Conservation (phyloP, 37 sponge, comb jelly and placozoan species). For the Halisarca cf. caerulea region DNA sequence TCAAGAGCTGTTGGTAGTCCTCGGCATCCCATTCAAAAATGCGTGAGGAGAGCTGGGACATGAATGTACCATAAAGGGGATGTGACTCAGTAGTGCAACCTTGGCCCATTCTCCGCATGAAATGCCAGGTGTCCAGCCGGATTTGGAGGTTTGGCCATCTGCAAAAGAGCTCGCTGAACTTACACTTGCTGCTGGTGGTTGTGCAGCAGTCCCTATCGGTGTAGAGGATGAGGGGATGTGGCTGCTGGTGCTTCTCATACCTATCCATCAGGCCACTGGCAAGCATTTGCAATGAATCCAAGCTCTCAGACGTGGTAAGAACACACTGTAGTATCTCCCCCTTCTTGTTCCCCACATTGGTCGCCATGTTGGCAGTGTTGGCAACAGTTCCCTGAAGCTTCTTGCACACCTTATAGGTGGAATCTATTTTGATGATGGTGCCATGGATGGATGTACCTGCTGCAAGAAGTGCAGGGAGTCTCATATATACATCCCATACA, state of each 20-base stretch:
- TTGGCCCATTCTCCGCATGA: conserved; percentile 40
- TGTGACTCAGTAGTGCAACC: conserved; percentile 13
- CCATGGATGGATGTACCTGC: conserved; percentile 26
- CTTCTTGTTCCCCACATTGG: conserved; percentile 62
- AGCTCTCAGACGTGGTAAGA: conserved; percentile 12
- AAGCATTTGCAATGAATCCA: neutral
- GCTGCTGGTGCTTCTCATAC: conserved; percentile 24
- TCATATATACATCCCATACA: conserved; percentile 22
- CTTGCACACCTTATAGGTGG: conserved; percentile 51
- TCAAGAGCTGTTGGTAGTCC: conserved; percentile 16
- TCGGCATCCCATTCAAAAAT: conserved; percentile 48
- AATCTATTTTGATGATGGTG: conserved; percentile 50
- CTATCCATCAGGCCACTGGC: conserved; percentile 3
- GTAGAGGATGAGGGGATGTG: neutral
- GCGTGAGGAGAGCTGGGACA: conserved; percentile 27
- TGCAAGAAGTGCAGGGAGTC: conserved; percentile 47
- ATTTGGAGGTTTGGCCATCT: conserved; percentile 3
- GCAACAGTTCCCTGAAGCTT: conserved; percentile 49
- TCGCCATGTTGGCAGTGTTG: conserved; percentile 43
- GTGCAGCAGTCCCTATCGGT: neutral
- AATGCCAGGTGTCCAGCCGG: conserved; percentile 44
- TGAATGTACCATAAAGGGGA: conserved; percentile 49
- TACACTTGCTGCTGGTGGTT: neutral
- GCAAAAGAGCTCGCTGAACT: neutral
- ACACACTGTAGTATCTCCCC: conserved; percentile 48